phyloP scores from a whole-genome alignment of 2,888 invertebrate species.

The Micoletzkya japonica region DNA sequence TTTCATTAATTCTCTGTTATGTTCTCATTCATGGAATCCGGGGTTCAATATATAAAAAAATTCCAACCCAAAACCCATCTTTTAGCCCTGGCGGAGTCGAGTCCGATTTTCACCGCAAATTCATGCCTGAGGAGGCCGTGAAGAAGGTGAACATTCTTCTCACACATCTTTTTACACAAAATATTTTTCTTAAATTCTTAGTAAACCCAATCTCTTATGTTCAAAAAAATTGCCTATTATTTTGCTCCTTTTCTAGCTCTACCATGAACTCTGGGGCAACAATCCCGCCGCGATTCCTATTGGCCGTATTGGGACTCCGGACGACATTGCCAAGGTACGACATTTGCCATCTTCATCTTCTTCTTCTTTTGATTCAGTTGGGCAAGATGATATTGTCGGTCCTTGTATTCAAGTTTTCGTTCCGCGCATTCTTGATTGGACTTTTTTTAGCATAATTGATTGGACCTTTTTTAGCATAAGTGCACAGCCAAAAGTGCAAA shows the following conservation, averaged over 20 bases:
- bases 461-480: too few species aligned
- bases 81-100: background rate
- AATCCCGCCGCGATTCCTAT: slow-evolving; percentile 9
- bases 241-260: background rate
- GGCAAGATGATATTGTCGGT: too few species aligned
- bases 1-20: background rate
- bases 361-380: too few species aligned
- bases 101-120: background rate
- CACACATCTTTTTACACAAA: background rate
- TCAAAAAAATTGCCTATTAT: too few species aligned
- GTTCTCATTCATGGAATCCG: background rate
- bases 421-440: too few species aligned
- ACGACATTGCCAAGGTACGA: slow-evolving; percentile 21
- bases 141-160: background rate
- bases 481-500: too few species aligned
- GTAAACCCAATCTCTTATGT: too few species aligned
- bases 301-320: slow-evolving; percentile 7
- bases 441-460: too few species aligned
- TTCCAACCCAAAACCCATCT: background rate
- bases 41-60: background rate
- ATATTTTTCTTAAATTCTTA: too few species aligned
- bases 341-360: too few species aligned
- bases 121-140: background rate
- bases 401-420: too few species aligned
- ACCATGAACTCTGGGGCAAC: background rate